Evolutionary conservation across 2,888 invertebrate genomes (phyloP), one percentile per base, ranked within the genome.

Genomic region (Drosophila koepferae): DNA sequence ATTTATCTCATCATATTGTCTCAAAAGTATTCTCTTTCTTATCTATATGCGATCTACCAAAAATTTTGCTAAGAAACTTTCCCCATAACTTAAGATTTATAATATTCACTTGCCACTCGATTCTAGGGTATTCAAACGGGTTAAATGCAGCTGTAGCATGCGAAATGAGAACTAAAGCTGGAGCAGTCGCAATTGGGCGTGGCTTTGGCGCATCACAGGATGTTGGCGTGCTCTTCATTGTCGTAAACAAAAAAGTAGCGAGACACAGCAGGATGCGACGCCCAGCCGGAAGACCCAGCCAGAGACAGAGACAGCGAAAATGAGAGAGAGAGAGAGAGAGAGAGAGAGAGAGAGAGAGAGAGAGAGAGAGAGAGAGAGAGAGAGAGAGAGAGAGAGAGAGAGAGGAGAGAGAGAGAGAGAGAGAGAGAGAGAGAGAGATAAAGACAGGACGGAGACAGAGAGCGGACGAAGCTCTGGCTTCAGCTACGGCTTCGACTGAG

Each of bases 211-310:
- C 58, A 38, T 28, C 51, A 73, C 72, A 75, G 81, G 81, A 83
- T 82, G 82, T 62, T 80, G 68, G 67, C 65, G 74, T 59, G 55
- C 81, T 67, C 60, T 77, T 70, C 63, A 75, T 88, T 82, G 87
- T 87, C 80, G 89, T 86, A 89, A 89, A 86, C 89, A 85, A 90
- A 90, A 84, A 80, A 71, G 59, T 63, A 20, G 38, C 59, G 46
- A 65, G 65, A 43, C 70, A 55, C 71, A 56, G 65, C 86, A 82
- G 86, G 90, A 84, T 90, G 73, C 81, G 66, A 48, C 70, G 77
- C 63, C 65, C 69, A 66, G 74, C 63, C 74, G 74, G 81, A 75
- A 74, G 80, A 61, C 44, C 38, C 20, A 38, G 53, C 16, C 36
- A 38, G 53, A 9, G 54, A 38, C 77, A 62, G 65, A 49, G 40